Evolutionary conservation across 2,797 vertebrate species (phyloP).

Genomic region (Muscicapa comitata): DNA sequence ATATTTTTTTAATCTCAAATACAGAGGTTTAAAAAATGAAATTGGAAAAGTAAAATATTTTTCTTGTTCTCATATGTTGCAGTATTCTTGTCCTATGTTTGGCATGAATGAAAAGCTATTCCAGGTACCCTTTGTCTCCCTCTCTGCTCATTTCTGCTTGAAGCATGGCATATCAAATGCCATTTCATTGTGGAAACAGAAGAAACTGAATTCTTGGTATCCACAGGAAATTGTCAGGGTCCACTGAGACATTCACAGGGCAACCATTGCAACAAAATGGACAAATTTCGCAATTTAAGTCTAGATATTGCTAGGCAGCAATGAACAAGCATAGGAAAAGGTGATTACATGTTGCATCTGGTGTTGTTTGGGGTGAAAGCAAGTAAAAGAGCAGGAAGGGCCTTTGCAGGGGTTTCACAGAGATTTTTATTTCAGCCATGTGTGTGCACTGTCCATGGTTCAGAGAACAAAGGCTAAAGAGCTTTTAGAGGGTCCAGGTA

Average conservation of each 20-base stretch:
- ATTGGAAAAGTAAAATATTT: not conserved
- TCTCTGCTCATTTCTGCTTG: not conserved
- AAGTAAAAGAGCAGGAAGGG: too few species aligned
- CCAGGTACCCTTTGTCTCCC: not conserved
- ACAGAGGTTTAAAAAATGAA: not conserved
- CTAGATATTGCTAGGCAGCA: not conserved
- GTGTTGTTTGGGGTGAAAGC: too few species aligned
- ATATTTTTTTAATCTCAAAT: not conserved
- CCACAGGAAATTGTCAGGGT: not conserved
- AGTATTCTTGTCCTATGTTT: not conserved
- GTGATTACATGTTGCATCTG: not conserved
- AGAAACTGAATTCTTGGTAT: not conserved
- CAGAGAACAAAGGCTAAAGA: too few species aligned
- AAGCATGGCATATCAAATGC: not conserved
- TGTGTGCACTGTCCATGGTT: too few species aligned
- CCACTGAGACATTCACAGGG: not conserved
- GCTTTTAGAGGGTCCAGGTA: too few species aligned
- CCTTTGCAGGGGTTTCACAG: too few species aligned
- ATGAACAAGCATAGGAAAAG: not conserved
- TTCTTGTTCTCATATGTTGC: not conserved
- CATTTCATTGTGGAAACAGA: not conserved
- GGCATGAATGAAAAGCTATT: not conserved
- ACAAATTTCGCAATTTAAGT: not conserved
- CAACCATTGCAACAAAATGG: not conserved
- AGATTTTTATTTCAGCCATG: too few species aligned